A percentile compares a stretch with the other conserved stretches of the same genome.
Conservation (phyloP, 2,113 vertebrate species). For the Hyaena hyaena region DNA sequence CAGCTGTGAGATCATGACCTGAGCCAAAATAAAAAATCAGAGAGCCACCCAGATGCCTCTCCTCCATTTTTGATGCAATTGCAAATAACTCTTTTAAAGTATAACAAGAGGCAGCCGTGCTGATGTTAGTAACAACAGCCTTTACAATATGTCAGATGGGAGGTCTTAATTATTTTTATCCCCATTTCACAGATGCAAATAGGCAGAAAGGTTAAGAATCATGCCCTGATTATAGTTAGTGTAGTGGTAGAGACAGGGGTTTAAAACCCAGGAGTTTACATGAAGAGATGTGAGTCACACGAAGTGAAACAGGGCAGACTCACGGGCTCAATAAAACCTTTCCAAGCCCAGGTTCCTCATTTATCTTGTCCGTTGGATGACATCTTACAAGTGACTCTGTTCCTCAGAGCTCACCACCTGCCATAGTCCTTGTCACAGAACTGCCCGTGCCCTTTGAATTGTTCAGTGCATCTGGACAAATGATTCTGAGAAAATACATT, state of each 20-base stretch:
- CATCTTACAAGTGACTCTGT: neutral
- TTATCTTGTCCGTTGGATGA: neutral
- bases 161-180: neutral
- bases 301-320: neutral
- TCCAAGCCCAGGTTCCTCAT: neutral
- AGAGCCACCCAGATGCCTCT: no score
- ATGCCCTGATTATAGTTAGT: neutral
- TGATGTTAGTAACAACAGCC: neutral
- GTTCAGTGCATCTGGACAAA: neutral
- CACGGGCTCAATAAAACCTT: neutral
- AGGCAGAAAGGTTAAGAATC: neutral
- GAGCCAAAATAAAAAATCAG: no score
- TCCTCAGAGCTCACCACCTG: neutral
- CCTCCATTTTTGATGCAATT: neutral
- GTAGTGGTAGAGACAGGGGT: neutral
- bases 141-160: neutral
- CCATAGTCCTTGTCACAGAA: neutral
- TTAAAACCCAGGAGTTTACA: neutral
- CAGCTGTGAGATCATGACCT: no score
- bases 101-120: neutral
- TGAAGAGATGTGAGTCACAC: neutral
- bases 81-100: neutral
- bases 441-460: neutral
- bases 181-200: neutral
- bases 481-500: neutral